Conservation (phyloP, 2,113 vertebrate species). For the Pteruthius melanotis region DNA sequence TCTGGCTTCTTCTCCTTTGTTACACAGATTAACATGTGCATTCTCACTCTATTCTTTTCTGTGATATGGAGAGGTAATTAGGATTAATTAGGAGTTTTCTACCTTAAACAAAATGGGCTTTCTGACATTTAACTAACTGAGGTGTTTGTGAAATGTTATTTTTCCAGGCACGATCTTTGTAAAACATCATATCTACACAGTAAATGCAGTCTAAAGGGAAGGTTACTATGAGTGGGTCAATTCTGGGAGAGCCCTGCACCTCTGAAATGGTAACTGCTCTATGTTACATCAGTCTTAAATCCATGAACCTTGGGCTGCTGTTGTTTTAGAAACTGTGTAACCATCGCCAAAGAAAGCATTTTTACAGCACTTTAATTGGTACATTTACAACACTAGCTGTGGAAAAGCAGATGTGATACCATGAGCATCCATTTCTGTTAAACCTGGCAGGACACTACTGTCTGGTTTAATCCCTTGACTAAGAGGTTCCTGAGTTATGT, state of each 20-base stretch:
- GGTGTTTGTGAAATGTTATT: background rate
- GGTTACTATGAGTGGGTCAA: rapidly evolving
- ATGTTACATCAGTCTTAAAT: background rate
- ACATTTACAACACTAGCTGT: background rate
- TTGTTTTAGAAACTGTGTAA: background rate
- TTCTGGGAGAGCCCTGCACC: background rate
- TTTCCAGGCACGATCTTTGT: background rate
- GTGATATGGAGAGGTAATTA: background rate
- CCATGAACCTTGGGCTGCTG: background rate
- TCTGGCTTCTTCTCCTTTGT: background rate
- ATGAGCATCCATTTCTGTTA: background rate
- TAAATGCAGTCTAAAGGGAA: background rate
- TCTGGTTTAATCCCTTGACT: background rate
- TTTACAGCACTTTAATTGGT: background rate
- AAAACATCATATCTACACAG: background rate
- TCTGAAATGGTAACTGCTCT: background rate
- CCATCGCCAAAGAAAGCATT: background rate
- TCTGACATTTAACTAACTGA: background rate
- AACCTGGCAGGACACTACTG: background rate
- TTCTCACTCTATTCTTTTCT: background rate
- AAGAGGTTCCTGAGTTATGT: background rate
- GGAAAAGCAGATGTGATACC: background rate
- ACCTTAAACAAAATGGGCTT: background rate
- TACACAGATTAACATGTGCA: background rate
- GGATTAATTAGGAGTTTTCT: conserved; percentile 8